A percentile compares a stretch with the other conserved stretches of the same genome.
Conservation (phyloP, 2,797 vertebrate species). For the Enteromius afrohamiltoni region DNA sequence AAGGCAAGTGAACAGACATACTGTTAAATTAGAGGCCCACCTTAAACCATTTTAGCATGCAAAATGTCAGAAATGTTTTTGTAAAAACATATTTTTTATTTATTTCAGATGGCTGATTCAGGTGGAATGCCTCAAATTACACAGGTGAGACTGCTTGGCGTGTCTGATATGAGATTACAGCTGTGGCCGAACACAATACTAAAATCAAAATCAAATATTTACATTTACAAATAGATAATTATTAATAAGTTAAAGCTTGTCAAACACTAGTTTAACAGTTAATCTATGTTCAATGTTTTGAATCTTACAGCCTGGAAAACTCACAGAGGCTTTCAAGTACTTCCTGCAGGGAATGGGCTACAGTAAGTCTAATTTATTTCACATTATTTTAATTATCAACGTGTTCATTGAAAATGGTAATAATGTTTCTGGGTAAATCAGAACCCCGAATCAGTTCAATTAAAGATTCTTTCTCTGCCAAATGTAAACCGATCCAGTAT, state of each 20-base stretch:
- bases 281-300: conserved; percentile 33
- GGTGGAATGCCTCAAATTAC: conserved; percentile 95
- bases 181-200: no score
- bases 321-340: conserved; percentile 98
- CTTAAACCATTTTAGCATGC: not conserved
- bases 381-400: not conserved
- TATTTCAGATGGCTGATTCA: conserved; percentile 91
- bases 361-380: conserved; percentile 84
- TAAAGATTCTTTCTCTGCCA: conserved; percentile 5
- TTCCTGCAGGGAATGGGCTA: conserved; percentile 99
- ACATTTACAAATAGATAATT: not conserved
- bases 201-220: not conserved
- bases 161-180: conserved; percentile 21
- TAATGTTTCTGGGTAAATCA: not conserved
- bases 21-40: not conserved
- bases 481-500: conserved; percentile 7
- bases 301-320: conserved; percentile 88
- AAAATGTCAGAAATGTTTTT: not conserved
- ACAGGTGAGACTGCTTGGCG: conserved; percentile 82
- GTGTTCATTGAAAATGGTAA: not conserved
- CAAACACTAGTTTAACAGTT: not conserved
- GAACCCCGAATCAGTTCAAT: not conserved
- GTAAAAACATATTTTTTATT: not conserved
- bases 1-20: conserved; percentile 80
- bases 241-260: not conserved